Percentiles rank a stretch among this genome's conserved stretches.
phyloP scores from a whole-genome alignment of 2,113 vertebrate species.

The Datnioides undecimradiatus region DNA sequence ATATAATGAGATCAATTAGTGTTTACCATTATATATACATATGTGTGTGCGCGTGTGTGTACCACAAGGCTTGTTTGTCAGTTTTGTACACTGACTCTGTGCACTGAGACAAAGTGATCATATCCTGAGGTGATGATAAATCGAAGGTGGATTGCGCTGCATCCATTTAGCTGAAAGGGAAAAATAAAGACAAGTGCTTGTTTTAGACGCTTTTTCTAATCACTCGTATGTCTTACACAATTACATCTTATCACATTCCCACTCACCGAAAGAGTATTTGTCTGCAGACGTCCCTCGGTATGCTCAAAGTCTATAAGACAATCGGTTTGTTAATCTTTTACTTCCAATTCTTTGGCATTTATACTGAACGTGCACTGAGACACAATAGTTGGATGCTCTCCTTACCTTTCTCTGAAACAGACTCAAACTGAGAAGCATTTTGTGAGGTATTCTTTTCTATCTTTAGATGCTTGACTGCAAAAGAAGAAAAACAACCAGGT shows the following conservation, averaged over 20 bases:
- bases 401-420: slow-evolving; percentile 90
- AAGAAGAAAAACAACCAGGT: slow-evolving; percentile 19
- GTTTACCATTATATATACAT: neutral
- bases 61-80: slow-evolving; percentile 22
- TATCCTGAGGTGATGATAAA: slow-evolving; percentile 92
- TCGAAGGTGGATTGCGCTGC: slow-evolving; percentile 88
- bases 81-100: slow-evolving; percentile 88
- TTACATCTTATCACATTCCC: neutral
- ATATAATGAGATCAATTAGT: slow-evolving; percentile 9
- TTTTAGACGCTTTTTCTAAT: neutral
- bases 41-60: no score
- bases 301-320: slow-evolving; percentile 86
- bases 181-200: slow-evolving; percentile 10
- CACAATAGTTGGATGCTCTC: neutral
- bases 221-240: neutral
- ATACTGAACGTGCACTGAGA: neutral
- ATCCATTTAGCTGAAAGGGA: slow-evolving; percentile 86
- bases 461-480: slow-evolving; percentile 88
- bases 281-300: slow-evolving; percentile 91
- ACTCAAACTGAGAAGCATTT: slow-evolving; percentile 89
- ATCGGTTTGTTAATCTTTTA: slow-evolving; percentile 40
- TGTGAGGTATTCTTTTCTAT: slow-evolving; percentile 90
- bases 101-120: slow-evolving; percentile 94
- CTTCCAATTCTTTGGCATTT: neutral
- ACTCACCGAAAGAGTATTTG: slow-evolving; percentile 91